phyloP scores from a whole-genome alignment of 2,888 invertebrate species.

The Sesia apiformis region DNA sequence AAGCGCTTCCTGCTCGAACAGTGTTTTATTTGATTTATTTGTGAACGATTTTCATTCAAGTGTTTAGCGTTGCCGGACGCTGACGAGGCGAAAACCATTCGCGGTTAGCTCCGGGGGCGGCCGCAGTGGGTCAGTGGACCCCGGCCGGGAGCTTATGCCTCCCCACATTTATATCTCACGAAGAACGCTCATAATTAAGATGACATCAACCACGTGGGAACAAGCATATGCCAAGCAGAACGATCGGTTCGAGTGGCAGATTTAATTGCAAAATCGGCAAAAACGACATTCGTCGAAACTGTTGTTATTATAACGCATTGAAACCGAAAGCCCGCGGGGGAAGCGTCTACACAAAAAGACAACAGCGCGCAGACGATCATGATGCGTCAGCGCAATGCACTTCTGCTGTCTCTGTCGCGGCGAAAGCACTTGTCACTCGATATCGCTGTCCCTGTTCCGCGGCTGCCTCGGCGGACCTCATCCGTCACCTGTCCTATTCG shows the following conservation, averaged over 20 bases:
- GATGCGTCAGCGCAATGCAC: slow-evolving; percentile 67
- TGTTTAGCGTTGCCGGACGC: slow-evolving; percentile 27
- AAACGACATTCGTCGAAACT: slow-evolving; percentile 41
- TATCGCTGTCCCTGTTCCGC: slow-evolving; percentile 26
- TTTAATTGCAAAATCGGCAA: slow-evolving; percentile 60
- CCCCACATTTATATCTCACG: slow-evolving; percentile 25
- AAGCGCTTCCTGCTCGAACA: slow-evolving; percentile 29
- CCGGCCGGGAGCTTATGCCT: slow-evolving; percentile 16
- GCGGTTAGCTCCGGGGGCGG: slow-evolving; percentile 37
- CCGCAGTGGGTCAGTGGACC: slow-evolving; percentile 53
- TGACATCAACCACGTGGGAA: slow-evolving; percentile 72
- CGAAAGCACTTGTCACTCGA: slow-evolving; percentile 37
- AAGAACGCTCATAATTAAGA: slow-evolving; percentile 62
- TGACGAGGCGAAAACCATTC: slow-evolving; percentile 56
- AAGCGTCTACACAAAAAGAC: slow-evolving; percentile 46
- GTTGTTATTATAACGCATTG: slow-evolving; percentile 34
- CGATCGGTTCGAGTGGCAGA: slow-evolving; percentile 56
- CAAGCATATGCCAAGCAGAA: slow-evolving; percentile 51
- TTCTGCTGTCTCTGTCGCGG: slow-evolving; percentile 38
- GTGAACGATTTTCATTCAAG: slow-evolving; percentile 36
- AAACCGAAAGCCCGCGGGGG: slow-evolving; percentile 51
- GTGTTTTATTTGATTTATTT: slow-evolving; percentile 15
- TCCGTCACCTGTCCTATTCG: slow-evolving; percentile 16
- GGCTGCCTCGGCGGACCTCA: neutral
- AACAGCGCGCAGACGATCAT: slow-evolving; percentile 48